Percentiles rank a stretch among this genome's conserved stretches.
Conservation (phyloP, 2,113 vertebrate genomes). For the Muntiacus muntjak region DNA sequence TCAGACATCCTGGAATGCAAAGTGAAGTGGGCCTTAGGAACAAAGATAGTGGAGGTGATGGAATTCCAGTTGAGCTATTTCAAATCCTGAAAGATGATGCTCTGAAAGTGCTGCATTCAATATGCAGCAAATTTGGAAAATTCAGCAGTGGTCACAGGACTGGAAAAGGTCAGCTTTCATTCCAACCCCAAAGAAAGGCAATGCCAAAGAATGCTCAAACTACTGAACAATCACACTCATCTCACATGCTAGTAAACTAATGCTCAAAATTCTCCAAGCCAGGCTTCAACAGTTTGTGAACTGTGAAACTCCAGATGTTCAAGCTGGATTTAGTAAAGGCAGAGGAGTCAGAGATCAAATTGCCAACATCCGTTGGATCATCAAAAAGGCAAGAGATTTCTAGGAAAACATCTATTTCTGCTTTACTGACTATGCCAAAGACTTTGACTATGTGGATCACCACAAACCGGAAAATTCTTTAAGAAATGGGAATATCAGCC, state of each 20-base stretch:
- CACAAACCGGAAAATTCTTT: background rate
- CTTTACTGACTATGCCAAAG: too few relatives aligned
- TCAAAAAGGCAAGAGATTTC: background rate
- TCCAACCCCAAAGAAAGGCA: background rate
- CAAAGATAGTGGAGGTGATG: background rate
- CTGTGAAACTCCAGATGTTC: fast-evolving
- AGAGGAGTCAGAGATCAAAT: background rate
- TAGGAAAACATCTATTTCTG: too few relatives aligned
- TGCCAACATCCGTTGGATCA: background rate
- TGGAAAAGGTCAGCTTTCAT: background rate
- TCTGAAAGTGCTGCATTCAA: background rate
- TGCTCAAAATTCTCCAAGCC: background rate
- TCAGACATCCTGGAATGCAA: background rate
- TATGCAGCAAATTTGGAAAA: background rate
- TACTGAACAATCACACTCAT: background rate
- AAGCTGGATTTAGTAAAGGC: background rate
- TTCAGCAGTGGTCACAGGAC: background rate
- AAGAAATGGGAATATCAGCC: background rate
- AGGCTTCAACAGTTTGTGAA: background rate
- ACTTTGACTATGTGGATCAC: too few relatives aligned
- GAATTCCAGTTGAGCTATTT: background rate
- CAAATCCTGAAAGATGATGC: background rate
- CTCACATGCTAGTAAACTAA: background rate
- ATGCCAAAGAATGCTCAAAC: background rate
- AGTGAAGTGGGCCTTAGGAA: background rate